Evolutionary conservation across 2,797 vertebrate species (phyloP), one percentile per base, ranked within the genome.

Genomic region (Carduelis carduelis): DNA sequence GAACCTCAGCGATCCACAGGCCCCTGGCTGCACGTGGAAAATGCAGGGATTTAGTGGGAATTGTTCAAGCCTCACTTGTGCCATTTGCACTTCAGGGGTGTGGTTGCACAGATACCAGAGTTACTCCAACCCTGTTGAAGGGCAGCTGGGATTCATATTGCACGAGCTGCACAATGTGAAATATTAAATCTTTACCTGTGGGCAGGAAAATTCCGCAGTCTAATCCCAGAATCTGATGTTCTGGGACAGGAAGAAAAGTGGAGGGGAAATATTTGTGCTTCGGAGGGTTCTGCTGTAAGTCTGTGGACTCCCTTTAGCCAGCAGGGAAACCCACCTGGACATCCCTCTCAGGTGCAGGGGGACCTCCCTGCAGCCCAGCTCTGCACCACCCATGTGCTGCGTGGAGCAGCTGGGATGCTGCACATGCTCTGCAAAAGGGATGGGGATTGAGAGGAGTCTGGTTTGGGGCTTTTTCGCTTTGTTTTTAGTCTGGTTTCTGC

Each of bases 1-100:
- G 49, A 85, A 7, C 46, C 27, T 14, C 7, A 4, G 60, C 2
- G 41, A 16, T 13, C 11, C 75, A 4, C 2, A 2, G 14, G 35
- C n/a, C 55, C 34, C 22, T 9, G 30, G 22, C 35, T 16, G 39
- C 24, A 12, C 1, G 0, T n/a, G 83, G 69, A 52, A 53, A 39
- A 12, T 2, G 7, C 19, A 2, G 0, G 0, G n/a, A 23, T 81
- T 87, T 72, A 6, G 1, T 43, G 37, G 46, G 75, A 72, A 76
- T 12, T 14, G 35, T 37, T 66, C 39, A 12, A 35, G 4, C 28
- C 43, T 46, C 52, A 0, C 34, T 60, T 14, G 71, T 32, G 35
- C 88, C 4, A 0, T 65, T 83, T 46, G 64, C 1, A 4, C 20
- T 69, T 68, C 14, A 28, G 37, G 74, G 32, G 3, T 59, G 22